phyloP scores from a whole-genome alignment of 2,888 invertebrate species.

The Ommatoiulus sabulosus region DNA sequence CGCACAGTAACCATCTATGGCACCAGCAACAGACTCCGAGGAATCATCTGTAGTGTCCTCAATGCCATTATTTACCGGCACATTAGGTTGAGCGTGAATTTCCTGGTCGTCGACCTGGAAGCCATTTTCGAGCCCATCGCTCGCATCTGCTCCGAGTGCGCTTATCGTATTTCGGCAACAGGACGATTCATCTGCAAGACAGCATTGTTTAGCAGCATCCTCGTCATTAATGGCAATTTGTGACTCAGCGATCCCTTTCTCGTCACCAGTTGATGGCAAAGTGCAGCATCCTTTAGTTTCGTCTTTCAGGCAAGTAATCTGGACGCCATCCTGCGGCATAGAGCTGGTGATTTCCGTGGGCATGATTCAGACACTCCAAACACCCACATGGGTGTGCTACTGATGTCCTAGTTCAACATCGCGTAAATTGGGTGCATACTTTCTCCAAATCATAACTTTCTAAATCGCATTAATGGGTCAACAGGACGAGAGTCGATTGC shows the following conservation, averaged over 20 bases:
- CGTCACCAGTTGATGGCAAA: not conserved
- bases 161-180: too few species aligned
- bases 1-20: not conserved
- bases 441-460: too few species aligned
- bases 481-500: not conserved
- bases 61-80: not conserved
- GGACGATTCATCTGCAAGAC: not conserved
- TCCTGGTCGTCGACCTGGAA: not conserved
- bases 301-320: not conserved
- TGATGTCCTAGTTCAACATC: not conserved
- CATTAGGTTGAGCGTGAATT: not conserved
- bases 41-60: not conserved
- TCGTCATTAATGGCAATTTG: not conserved
- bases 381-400: not conserved
- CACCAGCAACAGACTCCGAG: not conserved
- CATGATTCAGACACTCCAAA: not conserved
- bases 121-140: not conserved
- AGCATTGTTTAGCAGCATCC: too few species aligned
- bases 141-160: not conserved
- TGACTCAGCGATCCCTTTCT: not conserved
- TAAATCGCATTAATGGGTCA: not conserved
- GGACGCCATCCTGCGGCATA: not conserved
- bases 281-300: not conserved
- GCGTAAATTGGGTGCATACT: not conserved
- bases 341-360: not conserved